These are phyloP conservation scores for Dicrostonyx torquatus DNA, from an alignment of 2,797 vertebrate species.

Conservation along the genomic window DNA sequence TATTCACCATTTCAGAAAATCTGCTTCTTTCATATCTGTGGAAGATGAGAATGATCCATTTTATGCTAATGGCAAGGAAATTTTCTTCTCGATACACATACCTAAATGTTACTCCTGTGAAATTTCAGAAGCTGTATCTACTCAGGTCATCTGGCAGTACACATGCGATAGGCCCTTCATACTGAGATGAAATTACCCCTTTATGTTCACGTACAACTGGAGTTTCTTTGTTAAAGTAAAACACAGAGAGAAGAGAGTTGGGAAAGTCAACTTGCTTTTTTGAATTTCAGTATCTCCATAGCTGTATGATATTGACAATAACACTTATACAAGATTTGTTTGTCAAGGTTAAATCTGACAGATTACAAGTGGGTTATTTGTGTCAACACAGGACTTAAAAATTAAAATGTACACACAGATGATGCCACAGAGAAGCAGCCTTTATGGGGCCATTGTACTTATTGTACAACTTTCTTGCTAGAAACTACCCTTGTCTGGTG, in stretches of 20 bases:
- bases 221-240: neutral
- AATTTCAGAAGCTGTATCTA: neutral
- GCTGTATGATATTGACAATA: neutral
- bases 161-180: neutral
- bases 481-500: neutral
- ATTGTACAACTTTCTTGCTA: neutral
- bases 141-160: too few species aligned
- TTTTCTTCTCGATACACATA: neutral
- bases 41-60: neutral
- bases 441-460: neutral
- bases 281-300: neutral
- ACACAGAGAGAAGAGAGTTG: neutral
- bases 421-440: neutral
- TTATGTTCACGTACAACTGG: neutral
- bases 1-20: too few species aligned
- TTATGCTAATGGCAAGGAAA: neutral
- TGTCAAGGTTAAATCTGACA: neutral
- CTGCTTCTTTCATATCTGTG: neutral
- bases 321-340: neutral
- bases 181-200: neutral
- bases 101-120: neutral
- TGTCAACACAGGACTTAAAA: neutral
- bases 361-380: neutral
- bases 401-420: neutral
- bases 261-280: neutral